Evolutionary conservation across 1,140 invertebrate genomes (phyloP), one percentile per base, ranked within the genome.

Genomic region (Tachypleus tridentatus): DNA sequence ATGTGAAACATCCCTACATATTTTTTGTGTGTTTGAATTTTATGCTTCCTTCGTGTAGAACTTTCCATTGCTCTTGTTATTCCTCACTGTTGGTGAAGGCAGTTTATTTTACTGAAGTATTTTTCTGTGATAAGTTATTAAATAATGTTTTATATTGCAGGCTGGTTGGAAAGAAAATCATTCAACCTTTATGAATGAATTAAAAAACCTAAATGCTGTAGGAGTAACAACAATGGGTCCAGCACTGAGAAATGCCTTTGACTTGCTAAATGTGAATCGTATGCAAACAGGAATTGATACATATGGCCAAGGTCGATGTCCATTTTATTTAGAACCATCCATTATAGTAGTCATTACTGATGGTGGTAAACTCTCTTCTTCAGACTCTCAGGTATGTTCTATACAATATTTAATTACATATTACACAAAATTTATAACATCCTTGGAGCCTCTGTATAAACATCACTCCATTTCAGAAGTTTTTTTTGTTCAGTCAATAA

Each of bases 101-200:
- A 29, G 29, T 29, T 29, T 29, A 29, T 29, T 29, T 29, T 29
- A 29, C 29, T 29, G 29, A 29, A 29, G 29, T 29, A 29, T 29
- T 29, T 29, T 29, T 29, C 29, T 29, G 29, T 29, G 29, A 29
- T 29, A 29, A 29, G 29, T 29, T 29, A 29, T 29, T 29, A 29
- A 29, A 29, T 29, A 29, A 29, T 29, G 29, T 29, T 29, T 29
- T 29, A 29, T 29, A 29, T 29, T 29, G 29, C 29, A 94, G 89
- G 93, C 94, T 73, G 97, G 96, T 66, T 99, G 97, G 97, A 98
- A 98, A 77, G 97, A 99, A 78, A 97, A 93, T 77, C 84, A 98
- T 75, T 87, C 89, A 59, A 96, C 93, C 3, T 98, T 99, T 78
- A 97, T 96, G 83, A 94, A 95, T 73, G 96, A 99, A 79, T 77